A percentile compares a stretch with the other conserved stretches of the same genome.
Conservation (phyloP, 2,888 invertebrate species). For the Agrotis clavis region DNA sequence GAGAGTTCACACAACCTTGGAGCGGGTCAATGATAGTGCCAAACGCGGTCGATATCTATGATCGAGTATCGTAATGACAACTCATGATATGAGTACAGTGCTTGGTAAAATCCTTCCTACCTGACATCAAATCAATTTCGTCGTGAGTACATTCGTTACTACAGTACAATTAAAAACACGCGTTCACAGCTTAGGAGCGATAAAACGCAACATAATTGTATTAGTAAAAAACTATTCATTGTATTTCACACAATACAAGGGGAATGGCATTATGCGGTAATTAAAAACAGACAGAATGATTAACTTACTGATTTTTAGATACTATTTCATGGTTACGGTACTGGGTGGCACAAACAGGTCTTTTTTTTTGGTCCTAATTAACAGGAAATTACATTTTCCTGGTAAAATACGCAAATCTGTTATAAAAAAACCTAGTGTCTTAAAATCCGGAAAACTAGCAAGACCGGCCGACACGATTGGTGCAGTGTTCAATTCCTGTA, state of each 20-base stretch:
- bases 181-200: slow-evolving; percentile 59
- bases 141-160: slow-evolving; percentile 1
- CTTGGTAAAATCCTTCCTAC: neutral
- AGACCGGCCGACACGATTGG: too few relatives aligned
- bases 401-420: neutral
- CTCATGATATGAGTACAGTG: neutral
- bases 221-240: slow-evolving; percentile 63
- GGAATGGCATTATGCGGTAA: slow-evolving; percentile 61
- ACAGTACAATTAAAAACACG: slow-evolving; percentile 51
- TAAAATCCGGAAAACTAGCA: too few relatives aligned
- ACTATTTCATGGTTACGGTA: slow-evolving; percentile 37
- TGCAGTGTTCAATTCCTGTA: too few relatives aligned
- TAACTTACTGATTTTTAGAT: slow-evolving; percentile 64
- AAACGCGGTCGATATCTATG: too few relatives aligned
- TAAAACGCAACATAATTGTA: slow-evolving; percentile 60
- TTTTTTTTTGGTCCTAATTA: slow-evolving; percentile 16
- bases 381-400: slow-evolving; percentile 10
- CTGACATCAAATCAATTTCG: slow-evolving; percentile 8
- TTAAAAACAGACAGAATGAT: slow-evolving; percentile 58
- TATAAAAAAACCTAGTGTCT: too few relatives aligned
- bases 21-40: too few relatives aligned
- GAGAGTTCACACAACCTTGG: too few relatives aligned
- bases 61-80: too few relatives aligned
- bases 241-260: slow-evolving; percentile 64
- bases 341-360: slow-evolving; percentile 8